Evolutionary conservation across 64 coral and sea anemone species (phyloP), one percentile per base, ranked within the genome.

Genomic region (Hydrozoanthus tunicans): DNA sequence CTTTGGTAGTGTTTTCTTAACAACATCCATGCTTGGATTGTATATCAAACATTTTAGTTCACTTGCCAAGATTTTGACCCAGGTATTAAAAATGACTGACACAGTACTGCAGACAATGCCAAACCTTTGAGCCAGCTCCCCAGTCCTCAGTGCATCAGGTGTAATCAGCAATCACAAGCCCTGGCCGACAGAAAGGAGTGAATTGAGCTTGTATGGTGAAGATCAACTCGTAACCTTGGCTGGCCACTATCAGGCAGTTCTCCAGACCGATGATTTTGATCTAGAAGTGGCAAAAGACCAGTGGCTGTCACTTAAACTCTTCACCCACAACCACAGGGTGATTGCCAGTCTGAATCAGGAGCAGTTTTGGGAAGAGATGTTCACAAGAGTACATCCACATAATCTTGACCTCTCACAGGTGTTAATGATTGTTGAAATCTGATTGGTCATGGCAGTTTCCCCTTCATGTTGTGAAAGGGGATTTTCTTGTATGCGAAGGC

Each of bases 1-100:
- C 79, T 77, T 77, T 77, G 92, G 93, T 62, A 91, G 81, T 70
- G 81, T 85, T 91, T 71, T 79, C 80, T 94, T 90, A 6, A 90
- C 92, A 82, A 94, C 79, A 27, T 90, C 85, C 55, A 93, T 90
- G 67, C 63, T 70, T 69, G 92, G 86, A 70, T 94, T 94, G 66
- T 90, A 90, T 62, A 94, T 74, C n/a, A 94, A 51, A 59, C 86
- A 94, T 79, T 84, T 70, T 73, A 94, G 93, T 79, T 94, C 93
- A 70, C 88, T 78, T 53, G 89, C 72, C 52, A 94, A 91, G 54
- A 94, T 59, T 90, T 83, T 94, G 59, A 90, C 51, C 93, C 93
- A 94, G 20, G 93, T 94, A 14, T 56, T 94, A 55, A 94, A 90
- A 84, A 84, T 57, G 78, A 9, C 58, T 84, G 85, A 82, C 32